A percentile compares a stretch with the other conserved stretches of the same genome.
These are phyloP conservation scores for Machimus rusticus DNA, from an alignment of 2,888 invertebrate genomes.

Conservation along the genomic window DNA sequence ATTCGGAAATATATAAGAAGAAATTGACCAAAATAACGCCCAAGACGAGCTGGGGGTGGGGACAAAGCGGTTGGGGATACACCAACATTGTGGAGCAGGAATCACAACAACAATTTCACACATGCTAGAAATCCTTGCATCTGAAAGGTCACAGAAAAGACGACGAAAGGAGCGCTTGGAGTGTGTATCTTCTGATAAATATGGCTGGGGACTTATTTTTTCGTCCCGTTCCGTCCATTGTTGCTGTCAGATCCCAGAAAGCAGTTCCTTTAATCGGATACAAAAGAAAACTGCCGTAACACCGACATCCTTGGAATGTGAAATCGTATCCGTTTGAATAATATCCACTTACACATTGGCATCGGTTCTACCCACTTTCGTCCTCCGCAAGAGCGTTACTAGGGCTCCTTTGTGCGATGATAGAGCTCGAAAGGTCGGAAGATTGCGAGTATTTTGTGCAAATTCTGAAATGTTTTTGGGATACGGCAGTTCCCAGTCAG, in stretches of 20 bases:
- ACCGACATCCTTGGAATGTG: slow-evolving; percentile 2
- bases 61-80: background rate
- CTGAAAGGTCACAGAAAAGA: background rate
- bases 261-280: slow-evolving; percentile 10
- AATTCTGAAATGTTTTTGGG: slow-evolving; percentile 2
- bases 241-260: slow-evolving; percentile 1
- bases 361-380: background rate
- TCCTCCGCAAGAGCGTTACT: background rate
- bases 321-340: background rate
- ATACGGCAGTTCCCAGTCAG: background rate
- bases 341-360: background rate
- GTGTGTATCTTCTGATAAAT: background rate
- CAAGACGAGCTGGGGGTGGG: background rate
- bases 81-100: background rate
- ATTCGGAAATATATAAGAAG: background rate
- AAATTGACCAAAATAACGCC: background rate
- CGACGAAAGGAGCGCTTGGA: background rate
- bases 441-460: slow-evolving; percentile 6
- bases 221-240: background rate
- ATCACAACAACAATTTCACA: background rate
- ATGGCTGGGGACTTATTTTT: background rate
- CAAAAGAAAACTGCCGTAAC: slow-evolving; percentile 24
- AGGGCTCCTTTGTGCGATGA: background rate
- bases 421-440: background rate
- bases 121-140: background rate